Percentiles rank a stretch among this genome's conserved stretches.
These are phyloP conservation scores for Drosophila orosa DNA, from an alignment of 1,140 invertebrate genomes.

Conservation along the genomic window DNA sequence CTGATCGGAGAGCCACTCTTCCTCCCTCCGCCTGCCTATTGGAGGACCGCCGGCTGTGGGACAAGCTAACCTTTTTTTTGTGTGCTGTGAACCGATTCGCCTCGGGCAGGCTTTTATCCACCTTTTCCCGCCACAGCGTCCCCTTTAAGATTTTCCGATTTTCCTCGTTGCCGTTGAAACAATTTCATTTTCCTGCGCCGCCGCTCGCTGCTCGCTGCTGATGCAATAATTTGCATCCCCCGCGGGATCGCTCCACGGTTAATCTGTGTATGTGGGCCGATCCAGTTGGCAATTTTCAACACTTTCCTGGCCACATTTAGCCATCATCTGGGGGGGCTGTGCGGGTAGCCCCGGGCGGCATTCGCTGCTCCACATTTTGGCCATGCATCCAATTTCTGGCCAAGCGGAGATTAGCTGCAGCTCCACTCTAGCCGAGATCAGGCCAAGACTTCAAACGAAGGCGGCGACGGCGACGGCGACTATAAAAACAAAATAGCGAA, in stretches of 20 bases:
- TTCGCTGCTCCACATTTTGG: conserved; percentile 42
- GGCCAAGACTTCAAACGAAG: conserved; percentile 37
- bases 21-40: background rate
- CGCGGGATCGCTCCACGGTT: conserved; percentile 8
- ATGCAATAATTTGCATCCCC: conserved; percentile 72
- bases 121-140: background rate
- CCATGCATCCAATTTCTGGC: conserved; percentile 35
- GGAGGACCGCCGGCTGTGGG: conserved; percentile 57
- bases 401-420: conserved; percentile 30
- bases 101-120: conserved; percentile 24
- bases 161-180: conserved; percentile 48
- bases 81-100: conserved; percentile 46
- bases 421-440: conserved; percentile 10
- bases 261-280: conserved; percentile 44
- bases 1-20: conserved; percentile 10
- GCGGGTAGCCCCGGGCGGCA: conserved; percentile 1
- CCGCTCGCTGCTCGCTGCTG: conserved; percentile 34
- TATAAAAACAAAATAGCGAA: conserved; percentile 13
- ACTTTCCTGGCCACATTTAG: conserved; percentile 44
- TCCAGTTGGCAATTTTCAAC: conserved; percentile 46
- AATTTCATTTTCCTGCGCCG: conserved; percentile 60
- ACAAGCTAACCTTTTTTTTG: conserved; percentile 50
- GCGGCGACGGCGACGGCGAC: conserved; percentile 12
- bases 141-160: conserved; percentile 5
- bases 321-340: conserved; percentile 10